Conservation (phyloP, 2,888 invertebrate genomes). For the Drosophila kokeensis region DNA sequence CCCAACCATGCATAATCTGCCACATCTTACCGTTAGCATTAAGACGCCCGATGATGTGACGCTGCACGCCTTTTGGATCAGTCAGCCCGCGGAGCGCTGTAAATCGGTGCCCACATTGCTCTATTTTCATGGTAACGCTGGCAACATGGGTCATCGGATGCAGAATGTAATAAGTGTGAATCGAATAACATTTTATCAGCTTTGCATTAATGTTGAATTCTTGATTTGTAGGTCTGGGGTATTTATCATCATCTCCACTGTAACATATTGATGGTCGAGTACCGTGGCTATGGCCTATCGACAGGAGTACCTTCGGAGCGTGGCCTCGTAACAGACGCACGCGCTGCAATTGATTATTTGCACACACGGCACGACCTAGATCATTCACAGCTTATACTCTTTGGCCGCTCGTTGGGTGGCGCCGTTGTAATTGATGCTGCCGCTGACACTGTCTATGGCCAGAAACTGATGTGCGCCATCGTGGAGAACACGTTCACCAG, state of each 20-base stretch:
- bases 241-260: conserved; percentile 92
- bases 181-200: no score
- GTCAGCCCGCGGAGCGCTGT: conserved; percentile 89
- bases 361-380: conserved; percentile 93
- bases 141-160: conserved; percentile 97
- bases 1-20: conserved; percentile 93
- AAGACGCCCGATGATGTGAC: conserved; percentile 91
- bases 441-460: conserved; percentile 90
- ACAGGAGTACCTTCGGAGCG: conserved; percentile 94
- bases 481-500: conserved; percentile 98
- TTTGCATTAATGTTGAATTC: background rate
- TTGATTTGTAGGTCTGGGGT: conserved; percentile 87
- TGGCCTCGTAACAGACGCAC: conserved; percentile 94
- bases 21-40: conserved; percentile 93
- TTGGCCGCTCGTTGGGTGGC: conserved; percentile 94
- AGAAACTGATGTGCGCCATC: conserved; percentile 93
- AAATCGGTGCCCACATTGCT: conserved; percentile 92
- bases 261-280: conserved; percentile 97
- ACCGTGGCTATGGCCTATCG: conserved; percentile 96
- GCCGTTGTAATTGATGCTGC: conserved; percentile 96
- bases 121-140: conserved; percentile 98
- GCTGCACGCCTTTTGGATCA: conserved; percentile 93
- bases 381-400: conserved; percentile 92
- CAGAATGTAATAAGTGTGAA: conserved; percentile 87
- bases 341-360: conserved; percentile 94